Base-by-base conservation (phyloP, 2,888 invertebrate genomes). In the Dorcus parallelipipedus region DNA sequence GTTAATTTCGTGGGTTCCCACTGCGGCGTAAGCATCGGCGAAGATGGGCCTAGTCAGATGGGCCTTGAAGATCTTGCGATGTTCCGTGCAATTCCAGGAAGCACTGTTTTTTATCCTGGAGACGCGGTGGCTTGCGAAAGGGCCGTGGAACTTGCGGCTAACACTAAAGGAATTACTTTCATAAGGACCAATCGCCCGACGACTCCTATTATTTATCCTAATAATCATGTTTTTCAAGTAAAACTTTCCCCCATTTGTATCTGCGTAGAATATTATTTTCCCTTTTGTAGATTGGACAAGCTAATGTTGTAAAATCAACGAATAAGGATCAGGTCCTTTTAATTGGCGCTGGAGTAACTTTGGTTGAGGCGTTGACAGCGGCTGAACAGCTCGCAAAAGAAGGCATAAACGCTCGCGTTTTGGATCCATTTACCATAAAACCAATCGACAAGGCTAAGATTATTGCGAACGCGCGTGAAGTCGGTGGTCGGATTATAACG, bases 21-120 rank as follows among this genome's bases (percentile, higher is more conserved):
- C 81, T 96, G 95, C 78, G 99, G 99, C 45, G 91, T 97, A 20
- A 95, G 95, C 72, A 99, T 99, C 80, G 99, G 97, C 38, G 97
- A 97, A 81, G 98, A 98, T 80, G 98, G 98, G 0, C 98, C 99
- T 14, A 95, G 95, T 56, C 99, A 99, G 82, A 99, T 99, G 99
- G 99, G 95, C 3, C 84, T 99, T n/a, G 99, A 99, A 81, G 99
- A 99, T 79, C 78, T 99, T 58, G 93, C 96, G 1, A 84, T 99
- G 84, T 99, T 99, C 87, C 86, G 98, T 43, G 79, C 92, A 3
- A 86, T 99, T 64, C 95, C 97, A 54, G 90, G 90, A 59, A 83
- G 86, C 63, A 89, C 88, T 1, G 82, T 91, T 6, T 91, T 91
- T 79, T 91, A 91, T 71, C 91, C 91, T 49, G 82, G 90, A 41